Evolutionary conservation across 2,113 vertebrate species (phyloP).

Genomic region (Corythornis vintsioides): DNA sequence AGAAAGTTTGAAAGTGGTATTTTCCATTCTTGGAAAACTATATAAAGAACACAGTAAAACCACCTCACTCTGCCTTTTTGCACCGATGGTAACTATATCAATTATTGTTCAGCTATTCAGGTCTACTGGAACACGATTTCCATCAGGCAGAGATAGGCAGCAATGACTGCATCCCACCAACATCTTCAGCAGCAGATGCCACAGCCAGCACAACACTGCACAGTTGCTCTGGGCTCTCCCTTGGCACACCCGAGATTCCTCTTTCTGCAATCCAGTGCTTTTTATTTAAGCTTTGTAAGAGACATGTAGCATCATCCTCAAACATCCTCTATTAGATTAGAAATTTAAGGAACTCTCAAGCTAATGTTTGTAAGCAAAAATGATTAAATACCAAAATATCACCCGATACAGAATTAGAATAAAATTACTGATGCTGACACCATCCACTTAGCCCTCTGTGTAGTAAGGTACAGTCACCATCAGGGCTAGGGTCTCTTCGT

Average conservation of each 20-base stretch:
- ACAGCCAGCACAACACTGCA: not conserved
- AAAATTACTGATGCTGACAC: not conserved
- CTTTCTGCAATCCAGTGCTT: not conserved
- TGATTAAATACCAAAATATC: not conserved
- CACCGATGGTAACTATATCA: not conserved
- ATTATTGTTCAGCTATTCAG: not conserved
- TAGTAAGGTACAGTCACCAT: not conserved
- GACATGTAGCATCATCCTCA: not conserved
- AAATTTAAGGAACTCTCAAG: not conserved
- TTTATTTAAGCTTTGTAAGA: not conserved
- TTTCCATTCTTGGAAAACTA: not conserved
- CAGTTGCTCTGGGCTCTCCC: slow-evolving; percentile 5
- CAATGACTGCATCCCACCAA: fast-evolving
- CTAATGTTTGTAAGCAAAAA: not conserved
- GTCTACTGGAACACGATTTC: not conserved
- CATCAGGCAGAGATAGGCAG: not conserved
- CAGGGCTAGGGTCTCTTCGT: not conserved
- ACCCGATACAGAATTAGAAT: not conserved
- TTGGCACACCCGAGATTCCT: not conserved
- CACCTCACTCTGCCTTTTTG: not conserved
- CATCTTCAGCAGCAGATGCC: not conserved
- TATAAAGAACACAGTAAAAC: not conserved
- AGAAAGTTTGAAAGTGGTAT: not conserved
- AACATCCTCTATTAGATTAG: not conserved
- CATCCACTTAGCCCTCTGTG: not conserved